These are phyloP conservation scores for Philaethria dido DNA, from an alignment of 2,888 invertebrate genomes.

Conservation along the genomic window DNA sequence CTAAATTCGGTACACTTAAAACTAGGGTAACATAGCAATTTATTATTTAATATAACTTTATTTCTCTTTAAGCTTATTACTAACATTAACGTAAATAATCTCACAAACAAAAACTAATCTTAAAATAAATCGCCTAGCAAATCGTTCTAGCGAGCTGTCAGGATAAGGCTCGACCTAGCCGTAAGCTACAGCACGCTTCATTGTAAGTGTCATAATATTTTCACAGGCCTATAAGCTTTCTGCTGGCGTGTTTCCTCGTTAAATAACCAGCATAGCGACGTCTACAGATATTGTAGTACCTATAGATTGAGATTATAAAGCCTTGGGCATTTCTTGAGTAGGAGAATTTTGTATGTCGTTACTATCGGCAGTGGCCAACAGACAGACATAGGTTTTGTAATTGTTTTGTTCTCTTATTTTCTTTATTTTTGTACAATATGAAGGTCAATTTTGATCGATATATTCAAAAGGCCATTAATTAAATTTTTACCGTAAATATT, in stretches of 20 bases:
- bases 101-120: background rate
- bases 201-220: slow-evolving; percentile 44
- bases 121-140: slow-evolving; percentile 19
- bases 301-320: background rate
- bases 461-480: too few species aligned
- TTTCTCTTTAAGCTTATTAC: background rate
- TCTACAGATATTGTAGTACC: background rate
- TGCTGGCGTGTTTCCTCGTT: slow-evolving; percentile 24
- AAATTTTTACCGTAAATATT: too few species aligned
- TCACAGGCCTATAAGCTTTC: slow-evolving; percentile 32
- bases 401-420: too few species aligned
- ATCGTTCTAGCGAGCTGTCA: slow-evolving; percentile 23
- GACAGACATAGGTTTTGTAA: too few species aligned
- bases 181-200: slow-evolving; percentile 35
- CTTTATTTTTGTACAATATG: too few species aligned
- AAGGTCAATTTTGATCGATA: too few species aligned
- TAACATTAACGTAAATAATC: background rate
- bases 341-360: background rate
- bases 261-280: background rate
- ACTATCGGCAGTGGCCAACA: too few species aligned
- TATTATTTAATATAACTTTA: background rate
- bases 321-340: slow-evolving; percentile 1
- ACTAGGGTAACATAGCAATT: too few species aligned
- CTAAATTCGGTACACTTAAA: too few species aligned
- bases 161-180: background rate